Conservation (phyloP, 2,113 vertebrate species). For the Craseonycteris thonglongyai region DNA sequence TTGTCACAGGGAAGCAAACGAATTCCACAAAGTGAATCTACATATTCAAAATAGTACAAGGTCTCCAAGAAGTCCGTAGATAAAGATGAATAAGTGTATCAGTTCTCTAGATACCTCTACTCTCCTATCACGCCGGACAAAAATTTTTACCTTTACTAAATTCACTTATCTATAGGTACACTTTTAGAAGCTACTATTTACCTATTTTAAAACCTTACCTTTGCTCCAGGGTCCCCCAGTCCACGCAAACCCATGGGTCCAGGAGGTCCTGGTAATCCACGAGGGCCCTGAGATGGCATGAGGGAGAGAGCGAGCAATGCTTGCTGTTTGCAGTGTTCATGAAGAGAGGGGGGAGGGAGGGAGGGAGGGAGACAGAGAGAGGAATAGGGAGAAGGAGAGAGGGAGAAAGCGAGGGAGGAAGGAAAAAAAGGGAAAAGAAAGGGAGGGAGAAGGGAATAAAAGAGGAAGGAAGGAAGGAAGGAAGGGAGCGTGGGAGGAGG, state of each 20-base stretch:
- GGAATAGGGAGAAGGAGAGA: too few relatives aligned
- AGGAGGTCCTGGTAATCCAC: constrained; percentile 80
- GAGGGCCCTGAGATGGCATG: constrained; percentile 78
- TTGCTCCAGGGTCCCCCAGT: constrained; percentile 83
- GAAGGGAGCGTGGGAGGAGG: not conserved
- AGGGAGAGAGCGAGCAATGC: not conserved
- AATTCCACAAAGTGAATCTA: not conserved
- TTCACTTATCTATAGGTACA: not conserved
- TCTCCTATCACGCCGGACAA: not conserved
- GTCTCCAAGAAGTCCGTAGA: not conserved
- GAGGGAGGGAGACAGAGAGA: not conserved
- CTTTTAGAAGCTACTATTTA: not conserved
- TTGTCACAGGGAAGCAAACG: not conserved
- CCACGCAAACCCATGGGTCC: constrained; percentile 85
- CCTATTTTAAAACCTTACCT: constrained; percentile 76
- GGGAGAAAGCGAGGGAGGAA: not conserved
- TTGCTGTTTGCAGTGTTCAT: not conserved
- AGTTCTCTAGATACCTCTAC: not conserved
- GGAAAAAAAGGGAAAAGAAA: not conserved
- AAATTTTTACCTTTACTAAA: not conserved
- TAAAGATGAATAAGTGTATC: not conserved
- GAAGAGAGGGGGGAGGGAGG: not conserved
- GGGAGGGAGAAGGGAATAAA: too few relatives aligned
- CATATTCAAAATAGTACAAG: not conserved
- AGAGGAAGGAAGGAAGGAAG: not conserved